Conservation (phyloP, 2,113 vertebrate genomes). For the Alouatta palliata region DNA sequence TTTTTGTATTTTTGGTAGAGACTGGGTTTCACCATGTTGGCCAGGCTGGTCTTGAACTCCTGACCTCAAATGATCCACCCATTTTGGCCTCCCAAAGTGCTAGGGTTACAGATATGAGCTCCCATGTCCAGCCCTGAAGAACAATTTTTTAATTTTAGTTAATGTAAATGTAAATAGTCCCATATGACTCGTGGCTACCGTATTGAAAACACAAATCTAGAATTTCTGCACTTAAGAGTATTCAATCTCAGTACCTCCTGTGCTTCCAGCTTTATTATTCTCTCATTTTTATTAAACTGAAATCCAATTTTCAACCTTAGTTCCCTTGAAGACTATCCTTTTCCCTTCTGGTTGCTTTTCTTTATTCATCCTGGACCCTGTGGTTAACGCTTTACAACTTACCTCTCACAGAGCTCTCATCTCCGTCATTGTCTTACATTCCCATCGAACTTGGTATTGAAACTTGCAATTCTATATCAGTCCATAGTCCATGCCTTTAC, state of each 20-base stretch:
- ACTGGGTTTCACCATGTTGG: no score
- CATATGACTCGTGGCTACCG: neutral
- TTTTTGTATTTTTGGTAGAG: no score
- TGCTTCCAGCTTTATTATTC: neutral
- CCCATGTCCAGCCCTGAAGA: neutral
- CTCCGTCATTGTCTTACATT: neutral
- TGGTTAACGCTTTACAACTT: neutral
- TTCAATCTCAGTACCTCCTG: neutral
- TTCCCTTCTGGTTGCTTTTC: neutral
- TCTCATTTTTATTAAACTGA: neutral
- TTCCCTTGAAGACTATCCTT: neutral
- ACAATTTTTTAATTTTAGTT: neutral
- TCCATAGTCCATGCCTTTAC: neutral
- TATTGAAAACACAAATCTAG: neutral
- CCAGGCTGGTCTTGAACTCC: no score
- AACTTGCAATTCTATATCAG: neutral
- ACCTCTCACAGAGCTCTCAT: neutral
- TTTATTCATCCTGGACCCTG: neutral
- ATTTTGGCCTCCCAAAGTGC: no score
- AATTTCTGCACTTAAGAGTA: neutral
- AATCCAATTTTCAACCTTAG: neutral
- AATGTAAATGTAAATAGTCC: neutral
- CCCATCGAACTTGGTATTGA: neutral
- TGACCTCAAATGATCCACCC: no score
- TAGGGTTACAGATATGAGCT: no score